Evolutionary conservation across 2,113 vertebrate genomes (phyloP).

Genomic region (Chascanopsetta lugubris): DNA sequence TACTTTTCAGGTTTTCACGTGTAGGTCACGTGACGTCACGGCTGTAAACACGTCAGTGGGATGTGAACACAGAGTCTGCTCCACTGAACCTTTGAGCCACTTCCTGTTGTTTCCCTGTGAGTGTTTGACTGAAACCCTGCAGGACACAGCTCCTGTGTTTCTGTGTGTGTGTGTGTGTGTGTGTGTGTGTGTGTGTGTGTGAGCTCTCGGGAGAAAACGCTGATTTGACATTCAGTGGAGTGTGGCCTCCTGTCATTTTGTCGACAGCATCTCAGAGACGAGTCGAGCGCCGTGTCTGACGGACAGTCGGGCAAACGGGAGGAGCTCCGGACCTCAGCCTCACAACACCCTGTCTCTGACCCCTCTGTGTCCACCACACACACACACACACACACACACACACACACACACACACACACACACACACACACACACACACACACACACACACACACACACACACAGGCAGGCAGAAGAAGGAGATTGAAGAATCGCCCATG

Average conservation of each 20-base stretch:
- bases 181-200: constrained; percentile 38
- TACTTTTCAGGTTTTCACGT: too few relatives aligned
- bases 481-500: not conserved
- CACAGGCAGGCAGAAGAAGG: constrained; percentile 6
- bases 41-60: too few relatives aligned
- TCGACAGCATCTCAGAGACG: constrained; percentile 79
- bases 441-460: constrained; percentile 42
- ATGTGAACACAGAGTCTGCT: too few relatives aligned
- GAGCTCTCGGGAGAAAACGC: constrained; percentile 59
- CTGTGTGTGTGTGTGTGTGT: constrained; percentile 27
- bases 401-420: too few relatives aligned
- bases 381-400: too few relatives aligned
- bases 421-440: too few relatives aligned
- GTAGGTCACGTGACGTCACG: too few relatives aligned
- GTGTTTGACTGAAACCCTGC: too few relatives aligned
- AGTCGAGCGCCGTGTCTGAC: constrained; percentile 79
- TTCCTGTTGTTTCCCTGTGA: too few relatives aligned
- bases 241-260: constrained; percentile 80
- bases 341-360: constrained; percentile 67
- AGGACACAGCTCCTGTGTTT: constrained; percentile 15
- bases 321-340: constrained; percentile 77
- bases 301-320: constrained; percentile 79
- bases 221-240: constrained; percentile 75
- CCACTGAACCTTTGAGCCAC: too few relatives aligned
- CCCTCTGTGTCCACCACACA: constrained; percentile 52